Evolutionary conservation across 1,140 invertebrate species (phyloP).

Genomic region (Bombus soroeensis): DNA sequence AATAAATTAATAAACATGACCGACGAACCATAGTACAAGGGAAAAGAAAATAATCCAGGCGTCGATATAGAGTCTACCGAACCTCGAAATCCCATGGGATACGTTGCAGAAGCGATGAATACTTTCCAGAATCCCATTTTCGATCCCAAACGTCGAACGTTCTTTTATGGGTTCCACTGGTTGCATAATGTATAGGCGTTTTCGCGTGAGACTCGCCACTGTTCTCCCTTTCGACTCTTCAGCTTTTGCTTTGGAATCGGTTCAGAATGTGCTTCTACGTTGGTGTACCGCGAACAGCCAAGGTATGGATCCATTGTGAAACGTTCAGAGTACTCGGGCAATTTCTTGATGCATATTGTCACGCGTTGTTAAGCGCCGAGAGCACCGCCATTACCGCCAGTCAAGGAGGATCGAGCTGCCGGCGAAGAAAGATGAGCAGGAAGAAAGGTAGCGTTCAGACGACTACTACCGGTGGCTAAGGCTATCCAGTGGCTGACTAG

Average conservation of each 20-base stretch:
- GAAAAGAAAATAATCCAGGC: neutral
- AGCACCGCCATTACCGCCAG: conserved; percentile 74
- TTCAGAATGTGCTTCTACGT: neutral
- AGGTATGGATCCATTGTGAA: conserved; percentile 9
- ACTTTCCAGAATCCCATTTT: conserved; percentile 23
- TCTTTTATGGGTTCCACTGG: conserved; percentile 78
- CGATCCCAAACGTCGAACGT: neutral
- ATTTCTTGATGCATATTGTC: conserved; percentile 80
- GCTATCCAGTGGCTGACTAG: conserved; percentile 25
- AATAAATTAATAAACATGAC: conserved; percentile 66
- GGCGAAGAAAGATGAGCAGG: conserved; percentile 42
- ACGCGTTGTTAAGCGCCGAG: conserved; percentile 81
- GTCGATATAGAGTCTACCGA: neutral
- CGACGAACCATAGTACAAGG: neutral
- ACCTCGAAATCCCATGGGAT: neutral
- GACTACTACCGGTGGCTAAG: neutral
- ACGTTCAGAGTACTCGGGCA: conserved; percentile 67
- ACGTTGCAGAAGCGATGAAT: neutral
- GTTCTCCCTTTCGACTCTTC: conserved; percentile 39
- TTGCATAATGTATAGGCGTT: conserved; percentile 81
- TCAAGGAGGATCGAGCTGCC: conserved; percentile 55
- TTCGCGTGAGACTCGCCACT: conserved; percentile 66
- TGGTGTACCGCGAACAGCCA: neutral
- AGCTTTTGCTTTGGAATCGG: neutral
- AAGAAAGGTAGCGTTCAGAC: conserved; percentile 35